Percentiles rank a stretch among this genome's conserved stretches.
These are phyloP conservation scores for Sminthurides aquaticus DNA, from an alignment of 2,888 invertebrate species.

Conservation along the genomic window DNA sequence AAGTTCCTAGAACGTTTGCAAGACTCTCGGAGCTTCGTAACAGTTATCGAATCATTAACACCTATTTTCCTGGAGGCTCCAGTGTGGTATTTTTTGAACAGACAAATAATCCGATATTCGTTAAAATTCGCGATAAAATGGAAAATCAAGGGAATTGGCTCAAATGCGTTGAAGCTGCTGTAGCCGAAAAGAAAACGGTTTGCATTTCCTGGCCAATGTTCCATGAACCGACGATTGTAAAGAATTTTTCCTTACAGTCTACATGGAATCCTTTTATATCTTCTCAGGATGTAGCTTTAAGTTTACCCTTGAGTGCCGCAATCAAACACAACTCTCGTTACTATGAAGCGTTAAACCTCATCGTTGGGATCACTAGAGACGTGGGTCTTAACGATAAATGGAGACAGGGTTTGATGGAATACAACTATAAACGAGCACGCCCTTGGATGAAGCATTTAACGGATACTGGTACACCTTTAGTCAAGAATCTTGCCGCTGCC, in stretches of 20 bases:
- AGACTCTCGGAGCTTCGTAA: too few species aligned
- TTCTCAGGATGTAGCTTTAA: neutral
- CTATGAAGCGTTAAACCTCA: neutral
- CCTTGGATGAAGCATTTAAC: conserved; percentile 1
- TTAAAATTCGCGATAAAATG: neutral
- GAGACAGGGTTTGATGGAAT: neutral
- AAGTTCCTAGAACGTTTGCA: too few species aligned
- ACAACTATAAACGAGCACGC: neutral
- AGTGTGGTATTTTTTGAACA: neutral
- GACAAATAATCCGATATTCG: neutral
- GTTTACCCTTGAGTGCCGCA: neutral
- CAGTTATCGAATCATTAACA: neutral
- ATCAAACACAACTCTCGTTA: neutral
- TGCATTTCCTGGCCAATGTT: conserved; percentile 9
- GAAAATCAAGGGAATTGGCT: neutral
- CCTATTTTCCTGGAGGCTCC: neutral
- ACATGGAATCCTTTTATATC: neutral
- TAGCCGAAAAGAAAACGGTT: neutral
- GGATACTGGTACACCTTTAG: neutral
- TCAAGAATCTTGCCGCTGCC: neutral
- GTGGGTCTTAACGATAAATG: conserved; percentile 1
- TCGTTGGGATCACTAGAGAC: neutral
- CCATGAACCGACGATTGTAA: neutral
- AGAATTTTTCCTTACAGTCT: neutral
- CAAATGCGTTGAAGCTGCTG: neutral